phyloP scores from a whole-genome alignment of 2,888 invertebrate species.

The Cistogaster globosa region DNA sequence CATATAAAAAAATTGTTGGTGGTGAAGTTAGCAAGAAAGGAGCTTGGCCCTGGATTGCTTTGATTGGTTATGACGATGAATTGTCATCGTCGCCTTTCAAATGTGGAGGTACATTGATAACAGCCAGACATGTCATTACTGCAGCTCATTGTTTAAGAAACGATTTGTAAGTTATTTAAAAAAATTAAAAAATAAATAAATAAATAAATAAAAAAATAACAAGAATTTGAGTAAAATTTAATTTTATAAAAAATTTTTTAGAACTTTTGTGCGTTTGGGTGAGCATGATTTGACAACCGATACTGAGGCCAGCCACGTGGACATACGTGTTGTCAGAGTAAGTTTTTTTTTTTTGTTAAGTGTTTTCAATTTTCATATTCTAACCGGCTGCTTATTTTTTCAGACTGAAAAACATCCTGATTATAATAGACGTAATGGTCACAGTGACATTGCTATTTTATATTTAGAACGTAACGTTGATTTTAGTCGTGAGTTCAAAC shows the following conservation, averaged over 20 bases:
- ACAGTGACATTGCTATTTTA: constrained; percentile 91
- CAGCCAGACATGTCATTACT: constrained; percentile 87
- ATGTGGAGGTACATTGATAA: constrained; percentile 84
- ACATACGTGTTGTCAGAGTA: constrained; percentile 85
- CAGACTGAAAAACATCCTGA: constrained; percentile 77
- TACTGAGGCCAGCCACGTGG: constrained; percentile 85
- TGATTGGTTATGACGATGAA: constrained; percentile 87
- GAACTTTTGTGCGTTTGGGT: constrained; percentile 87
- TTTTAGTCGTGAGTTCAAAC: constrained; percentile 84
- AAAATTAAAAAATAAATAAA: too few species aligned
- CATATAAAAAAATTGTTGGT: constrained; percentile 87
- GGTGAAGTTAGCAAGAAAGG: constrained; percentile 88
- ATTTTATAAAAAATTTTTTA: constrained; percentile 49
- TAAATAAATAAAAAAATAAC: background rate
- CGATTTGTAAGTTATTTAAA: constrained; percentile 77
- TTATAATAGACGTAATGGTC: constrained; percentile 83
- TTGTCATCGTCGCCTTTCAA: constrained; percentile 80
- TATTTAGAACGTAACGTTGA: constrained; percentile 85
- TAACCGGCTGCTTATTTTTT: background rate
- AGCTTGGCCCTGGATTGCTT: constrained; percentile 91
- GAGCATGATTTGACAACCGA: constrained; percentile 88
- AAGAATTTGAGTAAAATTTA: background rate
- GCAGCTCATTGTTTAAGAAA: constrained; percentile 80
- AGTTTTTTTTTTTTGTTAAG: constrained; percentile 64
- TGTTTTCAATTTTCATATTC: background rate